Conservation (phyloP, 2,888 invertebrate species). For the Osedax frankpressi region DNA sequence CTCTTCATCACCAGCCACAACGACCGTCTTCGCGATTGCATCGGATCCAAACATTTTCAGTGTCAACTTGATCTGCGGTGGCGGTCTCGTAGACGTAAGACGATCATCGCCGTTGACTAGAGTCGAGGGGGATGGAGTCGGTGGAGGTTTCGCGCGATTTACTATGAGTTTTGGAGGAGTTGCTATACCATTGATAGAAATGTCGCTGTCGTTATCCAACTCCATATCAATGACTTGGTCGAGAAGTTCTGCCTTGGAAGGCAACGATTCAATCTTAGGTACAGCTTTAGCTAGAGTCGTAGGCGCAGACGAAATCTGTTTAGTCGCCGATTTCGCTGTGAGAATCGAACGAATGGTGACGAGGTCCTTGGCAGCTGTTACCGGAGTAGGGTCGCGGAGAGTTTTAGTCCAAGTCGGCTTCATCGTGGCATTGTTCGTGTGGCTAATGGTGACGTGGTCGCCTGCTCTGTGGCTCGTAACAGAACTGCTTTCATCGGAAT, state of each 20-base stretch:
- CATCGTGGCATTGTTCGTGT: neutral
- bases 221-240: neutral
- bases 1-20: neutral
- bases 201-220: neutral
- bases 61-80: neutral
- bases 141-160: neutral
- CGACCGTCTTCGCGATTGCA: neutral
- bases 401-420: neutral
- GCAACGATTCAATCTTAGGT: too few relatives aligned
- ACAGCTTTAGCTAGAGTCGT: too few relatives aligned
- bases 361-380: neutral
- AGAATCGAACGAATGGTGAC: neutral
- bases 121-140: neutral
- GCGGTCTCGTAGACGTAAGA: neutral
- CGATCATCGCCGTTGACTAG: neutral
- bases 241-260: neutral
- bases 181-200: neutral
- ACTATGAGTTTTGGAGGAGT: neutral
- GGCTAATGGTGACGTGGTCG: neutral
- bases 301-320: neutral
- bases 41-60: neutral
- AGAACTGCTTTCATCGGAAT: neutral
- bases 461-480: neutral
- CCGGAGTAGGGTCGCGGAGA: too few relatives aligned
- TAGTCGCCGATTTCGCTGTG: neutral